Conservation (phyloP, 2,888 invertebrate species). For the Chymomyza procnemis region DNA sequence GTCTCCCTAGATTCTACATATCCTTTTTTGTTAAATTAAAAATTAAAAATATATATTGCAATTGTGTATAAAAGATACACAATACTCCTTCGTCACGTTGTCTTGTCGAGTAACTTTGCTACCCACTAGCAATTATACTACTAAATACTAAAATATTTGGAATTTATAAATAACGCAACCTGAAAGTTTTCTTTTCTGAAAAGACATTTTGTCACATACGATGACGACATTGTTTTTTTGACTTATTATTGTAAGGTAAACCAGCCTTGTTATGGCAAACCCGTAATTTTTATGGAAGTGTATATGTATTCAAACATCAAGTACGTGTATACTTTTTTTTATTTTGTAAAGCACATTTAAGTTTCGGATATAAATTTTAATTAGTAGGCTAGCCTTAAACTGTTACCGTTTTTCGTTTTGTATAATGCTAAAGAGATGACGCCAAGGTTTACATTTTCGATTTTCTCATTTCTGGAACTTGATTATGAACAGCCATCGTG, state of each 20-base stretch:
- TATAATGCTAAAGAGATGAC: not conserved
- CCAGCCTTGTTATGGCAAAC: not conserved
- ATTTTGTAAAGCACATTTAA: not conserved
- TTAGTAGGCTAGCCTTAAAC: not conserved
- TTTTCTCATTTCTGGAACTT: conserved; percentile 23
- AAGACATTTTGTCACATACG: not conserved
- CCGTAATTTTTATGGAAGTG: not conserved
- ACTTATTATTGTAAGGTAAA: not conserved
- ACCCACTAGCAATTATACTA: too few relatives aligned
- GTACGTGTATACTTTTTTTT: not conserved
- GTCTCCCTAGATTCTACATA: not conserved
- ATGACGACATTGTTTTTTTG: not conserved
- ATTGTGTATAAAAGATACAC: too few relatives aligned
- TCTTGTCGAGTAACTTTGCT: too few relatives aligned
- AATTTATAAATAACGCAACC: too few relatives aligned
- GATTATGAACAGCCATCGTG: conserved; percentile 1
- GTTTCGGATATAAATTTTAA: not conserved
- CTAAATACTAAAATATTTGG: too few relatives aligned
- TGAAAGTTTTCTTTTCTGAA: not conserved
- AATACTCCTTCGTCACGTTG: too few relatives aligned
- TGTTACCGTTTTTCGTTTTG: not conserved
- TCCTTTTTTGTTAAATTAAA: too few relatives aligned
- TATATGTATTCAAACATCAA: not conserved
- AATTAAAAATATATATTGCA: too few relatives aligned
- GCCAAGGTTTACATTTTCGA: not conserved